Percentiles rank a stretch among this genome's conserved stretches.
phyloP scores from a whole-genome alignment of 2,888 invertebrate species.

The Cecidostiba fungosa region DNA sequence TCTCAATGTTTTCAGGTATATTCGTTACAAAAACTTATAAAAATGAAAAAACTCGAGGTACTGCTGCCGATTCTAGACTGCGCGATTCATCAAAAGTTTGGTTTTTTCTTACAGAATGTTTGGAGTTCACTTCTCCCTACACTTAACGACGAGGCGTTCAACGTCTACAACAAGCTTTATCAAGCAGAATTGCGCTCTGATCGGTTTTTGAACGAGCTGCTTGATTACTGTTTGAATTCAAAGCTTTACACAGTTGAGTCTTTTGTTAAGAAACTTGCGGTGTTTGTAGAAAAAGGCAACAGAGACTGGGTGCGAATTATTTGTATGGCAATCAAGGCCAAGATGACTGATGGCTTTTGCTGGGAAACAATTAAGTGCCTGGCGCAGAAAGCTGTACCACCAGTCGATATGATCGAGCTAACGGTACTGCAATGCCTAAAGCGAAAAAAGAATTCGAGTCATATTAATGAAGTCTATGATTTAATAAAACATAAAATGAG shows the following conservation, averaged over 20 bases:
- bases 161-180: slow-evolving; percentile 48
- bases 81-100: slow-evolving; percentile 28
- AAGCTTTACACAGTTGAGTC: slow-evolving; percentile 42
- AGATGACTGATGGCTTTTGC: slow-evolving; percentile 63
- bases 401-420: slow-evolving; percentile 47
- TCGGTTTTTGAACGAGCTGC: background rate
- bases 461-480: slow-evolving; percentile 67
- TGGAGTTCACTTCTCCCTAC: slow-evolving; percentile 43
- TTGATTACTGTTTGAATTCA: slow-evolving; percentile 38
- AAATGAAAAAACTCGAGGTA: background rate
- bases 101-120: slow-evolving; percentile 28
- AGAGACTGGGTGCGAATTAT: slow-evolving; percentile 33
- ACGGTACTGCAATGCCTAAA: slow-evolving; percentile 67
- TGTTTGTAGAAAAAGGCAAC: slow-evolving; percentile 27
- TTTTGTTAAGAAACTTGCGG: slow-evolving; percentile 47
- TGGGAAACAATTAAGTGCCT: slow-evolving; percentile 66
- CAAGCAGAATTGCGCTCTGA: background rate
- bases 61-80: slow-evolving; percentile 32
- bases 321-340: slow-evolving; percentile 41
- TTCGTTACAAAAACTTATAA: slow-evolving; percentile 24
- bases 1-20: background rate
- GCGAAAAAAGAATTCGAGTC: slow-evolving; percentile 45
- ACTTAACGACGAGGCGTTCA: slow-evolving; percentile 31
- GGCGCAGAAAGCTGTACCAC: slow-evolving; percentile 44
- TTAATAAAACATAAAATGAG: slow-evolving; percentile 53